A percentile compares a stretch with the other conserved stretches of the same genome.
These are phyloP conservation scores for Salarias fasciatus DNA, from an alignment of 2,797 vertebrate genomes.

Conservation along the genomic window DNA sequence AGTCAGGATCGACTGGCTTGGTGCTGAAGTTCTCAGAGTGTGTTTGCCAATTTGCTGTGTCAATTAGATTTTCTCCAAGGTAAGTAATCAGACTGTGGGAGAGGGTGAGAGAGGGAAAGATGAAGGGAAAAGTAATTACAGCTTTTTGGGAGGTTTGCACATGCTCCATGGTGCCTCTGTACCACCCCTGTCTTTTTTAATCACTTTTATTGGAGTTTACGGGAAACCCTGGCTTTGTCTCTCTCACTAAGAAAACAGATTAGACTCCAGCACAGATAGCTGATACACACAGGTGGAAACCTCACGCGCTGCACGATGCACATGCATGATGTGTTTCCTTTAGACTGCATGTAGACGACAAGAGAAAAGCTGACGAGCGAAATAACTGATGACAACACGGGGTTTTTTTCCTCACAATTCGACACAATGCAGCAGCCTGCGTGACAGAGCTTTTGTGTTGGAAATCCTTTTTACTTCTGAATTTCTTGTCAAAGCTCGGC, in stretches of 20 bases:
- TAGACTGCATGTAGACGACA: slow-evolving; percentile 9
- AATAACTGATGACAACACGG: slow-evolving; percentile 55
- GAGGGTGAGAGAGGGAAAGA: slow-evolving; percentile 56
- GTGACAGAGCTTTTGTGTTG: slow-evolving; percentile 13
- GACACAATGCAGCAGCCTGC: slow-evolving; percentile 21
- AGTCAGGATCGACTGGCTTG: slow-evolving; percentile 63
- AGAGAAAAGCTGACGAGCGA: slow-evolving; percentile 21
- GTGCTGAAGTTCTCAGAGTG: slow-evolving; percentile 68
- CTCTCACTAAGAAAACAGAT: slow-evolving; percentile 46
- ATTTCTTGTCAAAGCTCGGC: slow-evolving; percentile 18
- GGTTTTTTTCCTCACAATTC: slow-evolving; percentile 33
- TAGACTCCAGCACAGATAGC: slow-evolving; percentile 46
- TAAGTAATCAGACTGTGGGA: slow-evolving; percentile 76
- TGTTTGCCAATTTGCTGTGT: slow-evolving; percentile 80
- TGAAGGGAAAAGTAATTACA: slow-evolving; percentile 77
- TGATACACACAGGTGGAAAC: slow-evolving; percentile 23
- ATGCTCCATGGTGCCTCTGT: slow-evolving; percentile 53
- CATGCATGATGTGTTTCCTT: slow-evolving; percentile 13
- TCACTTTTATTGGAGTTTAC: slow-evolving; percentile 69
- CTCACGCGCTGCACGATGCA: background rate
- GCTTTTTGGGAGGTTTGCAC: slow-evolving; percentile 67
- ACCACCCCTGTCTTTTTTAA: slow-evolving; percentile 70
- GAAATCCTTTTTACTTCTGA: slow-evolving; percentile 21
- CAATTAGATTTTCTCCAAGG: slow-evolving; percentile 81
- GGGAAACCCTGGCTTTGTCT: slow-evolving; percentile 49